Conservation (phyloP, 2,797 vertebrate species). For the Trematomus bernacchii region DNA sequence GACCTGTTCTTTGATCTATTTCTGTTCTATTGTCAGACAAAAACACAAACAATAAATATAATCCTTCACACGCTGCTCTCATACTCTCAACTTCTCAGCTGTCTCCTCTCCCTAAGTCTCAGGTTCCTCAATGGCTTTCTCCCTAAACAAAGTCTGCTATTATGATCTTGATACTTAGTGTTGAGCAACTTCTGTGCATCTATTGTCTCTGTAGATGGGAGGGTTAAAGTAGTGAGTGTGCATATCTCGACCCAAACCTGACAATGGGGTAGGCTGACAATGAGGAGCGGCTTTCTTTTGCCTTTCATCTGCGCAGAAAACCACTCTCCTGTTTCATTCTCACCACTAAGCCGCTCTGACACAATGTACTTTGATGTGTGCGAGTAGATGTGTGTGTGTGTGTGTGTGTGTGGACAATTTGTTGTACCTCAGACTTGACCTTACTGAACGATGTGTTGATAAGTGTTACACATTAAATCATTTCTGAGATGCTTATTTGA, state of each 20-base stretch:
- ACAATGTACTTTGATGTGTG: conserved; percentile 75
- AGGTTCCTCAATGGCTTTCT: conserved; percentile 73
- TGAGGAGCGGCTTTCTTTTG: conserved; percentile 76
- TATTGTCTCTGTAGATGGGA: conserved; percentile 75
- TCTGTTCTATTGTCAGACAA: conserved; percentile 65
- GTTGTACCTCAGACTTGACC: conserved; percentile 23
- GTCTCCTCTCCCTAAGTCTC: conserved; percentile 75
- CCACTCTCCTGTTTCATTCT: conserved; percentile 82
- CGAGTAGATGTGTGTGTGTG: conserved; percentile 21
- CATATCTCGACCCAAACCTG: conserved; percentile 69
- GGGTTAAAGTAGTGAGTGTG: conserved; percentile 76
- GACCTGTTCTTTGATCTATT: conserved; percentile 70
- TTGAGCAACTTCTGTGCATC: conserved; percentile 72
- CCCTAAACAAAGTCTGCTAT: conserved; percentile 72
- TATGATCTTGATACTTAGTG: conserved; percentile 79
- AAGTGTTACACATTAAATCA: conserved; percentile 33
- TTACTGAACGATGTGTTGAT: conserved; percentile 26
- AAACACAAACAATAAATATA: conserved; percentile 69
- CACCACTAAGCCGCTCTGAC: conserved; percentile 73
- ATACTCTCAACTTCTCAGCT: conserved; percentile 77
- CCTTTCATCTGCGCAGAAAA: conserved; percentile 81
- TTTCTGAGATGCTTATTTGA: conserved; percentile 21
- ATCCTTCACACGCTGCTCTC: conserved; percentile 78
- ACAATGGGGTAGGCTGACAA: conserved; percentile 78
- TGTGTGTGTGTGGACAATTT: conserved; percentile 10